Conservation (phyloP, 2,113 vertebrate species). For the Rhagologus leucostigma region DNA sequence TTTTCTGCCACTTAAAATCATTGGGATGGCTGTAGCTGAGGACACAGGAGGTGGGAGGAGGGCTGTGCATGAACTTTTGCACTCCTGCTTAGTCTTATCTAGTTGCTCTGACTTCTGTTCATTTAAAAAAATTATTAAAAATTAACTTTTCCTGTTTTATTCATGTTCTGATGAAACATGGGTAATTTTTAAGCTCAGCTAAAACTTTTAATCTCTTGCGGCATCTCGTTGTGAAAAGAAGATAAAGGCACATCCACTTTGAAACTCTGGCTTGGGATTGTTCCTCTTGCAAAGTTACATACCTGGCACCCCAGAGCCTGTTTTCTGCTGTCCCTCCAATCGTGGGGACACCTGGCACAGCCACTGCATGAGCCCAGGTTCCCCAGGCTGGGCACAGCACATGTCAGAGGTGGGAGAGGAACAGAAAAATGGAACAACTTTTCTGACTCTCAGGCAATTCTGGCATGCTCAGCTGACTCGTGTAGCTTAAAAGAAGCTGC, state of each 20-base stretch:
- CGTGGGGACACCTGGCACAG: fast-evolving
- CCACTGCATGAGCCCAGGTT: fast-evolving
- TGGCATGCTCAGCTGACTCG: neutral
- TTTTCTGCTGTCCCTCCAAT: neutral
- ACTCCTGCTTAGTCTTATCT: neutral
- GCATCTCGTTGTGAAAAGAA: neutral
- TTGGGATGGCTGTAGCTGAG: neutral
- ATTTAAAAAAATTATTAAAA: neutral
- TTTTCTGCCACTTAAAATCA: neutral
- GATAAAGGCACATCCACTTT: neutral
- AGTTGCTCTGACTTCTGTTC: neutral
- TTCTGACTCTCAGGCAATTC: neutral
- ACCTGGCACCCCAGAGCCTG: neutral
- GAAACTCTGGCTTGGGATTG: neutral
- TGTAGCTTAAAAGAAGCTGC: neutral
- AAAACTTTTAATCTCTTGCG: neutral
- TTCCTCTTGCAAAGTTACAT: neutral
- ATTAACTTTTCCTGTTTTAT: neutral
- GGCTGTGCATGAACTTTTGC: neutral
- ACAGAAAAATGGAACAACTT: neutral
- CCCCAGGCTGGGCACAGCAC: neutral
- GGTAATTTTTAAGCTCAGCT: neutral
- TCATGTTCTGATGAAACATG: neutral
- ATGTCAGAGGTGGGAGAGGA: neutral
- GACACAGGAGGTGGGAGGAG: neutral